Conservation (phyloP, 2,113 vertebrate species). For the Ctenodactylus gundi region DNA sequence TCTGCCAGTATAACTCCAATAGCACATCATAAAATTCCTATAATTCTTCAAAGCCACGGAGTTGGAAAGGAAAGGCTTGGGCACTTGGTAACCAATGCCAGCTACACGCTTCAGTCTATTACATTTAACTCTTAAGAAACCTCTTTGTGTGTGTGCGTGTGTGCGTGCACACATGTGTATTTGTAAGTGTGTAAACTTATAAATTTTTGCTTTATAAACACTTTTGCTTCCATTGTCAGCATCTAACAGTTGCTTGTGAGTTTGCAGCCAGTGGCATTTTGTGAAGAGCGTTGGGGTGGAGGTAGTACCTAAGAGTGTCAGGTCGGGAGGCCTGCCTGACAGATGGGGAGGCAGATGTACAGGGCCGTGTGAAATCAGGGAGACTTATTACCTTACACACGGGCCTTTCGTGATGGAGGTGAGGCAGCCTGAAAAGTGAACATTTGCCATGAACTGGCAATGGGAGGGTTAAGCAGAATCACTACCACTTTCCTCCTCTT, state of each 20-base stretch:
- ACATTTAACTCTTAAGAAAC: constrained; percentile 82
- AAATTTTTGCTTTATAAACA: constrained; percentile 1
- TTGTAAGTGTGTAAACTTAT: not conserved
- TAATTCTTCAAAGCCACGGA: constrained; percentile 87
- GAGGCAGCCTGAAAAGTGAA: constrained; percentile 57
- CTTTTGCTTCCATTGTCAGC: constrained; percentile 62
- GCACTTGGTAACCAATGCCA: constrained; percentile 83
- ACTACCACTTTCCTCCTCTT: constrained; percentile 62
- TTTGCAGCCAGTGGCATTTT: constrained; percentile 56
- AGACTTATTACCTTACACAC: constrained; percentile 77
- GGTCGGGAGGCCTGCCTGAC: constrained; percentile 75
- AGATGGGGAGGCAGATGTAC: constrained; percentile 88
- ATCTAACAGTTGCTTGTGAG: constrained; percentile 20
- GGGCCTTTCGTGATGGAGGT: constrained; percentile 68
- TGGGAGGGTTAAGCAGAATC: constrained; percentile 76
- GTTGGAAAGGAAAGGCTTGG: constrained; percentile 81
- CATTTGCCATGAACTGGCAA: not conserved
- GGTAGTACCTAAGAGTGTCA: constrained; percentile 73
- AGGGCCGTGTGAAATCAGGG: constrained; percentile 79
- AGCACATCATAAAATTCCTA: constrained; percentile 87
- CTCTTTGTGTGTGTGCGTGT: not conserved
- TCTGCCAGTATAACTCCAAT: constrained; percentile 86
- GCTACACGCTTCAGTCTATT: constrained; percentile 79
- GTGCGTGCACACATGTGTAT: not conserved
- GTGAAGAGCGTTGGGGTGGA: constrained; percentile 77